Evolutionary conservation across 2,113 vertebrate species (phyloP).

Genomic region (Crocuta crocuta): DNA sequence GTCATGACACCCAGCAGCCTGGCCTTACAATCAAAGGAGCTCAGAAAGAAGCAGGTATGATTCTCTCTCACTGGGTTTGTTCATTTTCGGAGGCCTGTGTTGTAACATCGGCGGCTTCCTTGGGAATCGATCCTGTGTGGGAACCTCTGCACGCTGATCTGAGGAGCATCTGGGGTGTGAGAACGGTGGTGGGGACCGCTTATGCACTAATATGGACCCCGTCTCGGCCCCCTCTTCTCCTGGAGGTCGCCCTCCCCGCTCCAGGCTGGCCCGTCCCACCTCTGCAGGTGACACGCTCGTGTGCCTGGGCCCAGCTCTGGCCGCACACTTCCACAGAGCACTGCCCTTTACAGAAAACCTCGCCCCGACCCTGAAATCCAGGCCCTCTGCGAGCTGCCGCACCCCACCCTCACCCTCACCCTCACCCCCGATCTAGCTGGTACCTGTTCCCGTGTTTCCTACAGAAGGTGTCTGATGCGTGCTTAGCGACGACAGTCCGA

Average conservation of each 20-base stretch:
- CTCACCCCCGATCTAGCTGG: accelerated
- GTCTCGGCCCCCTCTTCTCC: neutral
- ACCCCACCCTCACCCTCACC: accelerated
- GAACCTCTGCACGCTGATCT: neutral
- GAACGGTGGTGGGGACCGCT: too few species aligned
- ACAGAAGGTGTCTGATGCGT: accelerated
- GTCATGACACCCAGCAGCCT: accelerated
- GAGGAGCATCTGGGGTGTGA: neutral
- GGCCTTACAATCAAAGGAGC: accelerated
- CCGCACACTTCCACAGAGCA: neutral
- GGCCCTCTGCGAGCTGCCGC: too few species aligned
- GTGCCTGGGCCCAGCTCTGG: neutral
- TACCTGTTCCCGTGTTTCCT: neutral
- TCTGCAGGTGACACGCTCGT: accelerated
- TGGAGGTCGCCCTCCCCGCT: neutral
- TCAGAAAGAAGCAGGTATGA: accelerated
- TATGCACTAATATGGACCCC: too few species aligned
- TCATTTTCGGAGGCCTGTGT: neutral
- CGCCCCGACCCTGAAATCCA: too few species aligned
- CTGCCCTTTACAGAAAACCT: too few species aligned
- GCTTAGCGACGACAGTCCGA: too few species aligned
- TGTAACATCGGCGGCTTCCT: too few species aligned
- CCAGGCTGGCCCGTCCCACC: accelerated
- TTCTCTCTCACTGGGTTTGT: accelerated
- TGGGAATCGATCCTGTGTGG: too few species aligned